These are phyloP conservation scores for Ornithoptera alexandrae DNA, from an alignment of 2,888 invertebrate species.

Conservation along the genomic window DNA sequence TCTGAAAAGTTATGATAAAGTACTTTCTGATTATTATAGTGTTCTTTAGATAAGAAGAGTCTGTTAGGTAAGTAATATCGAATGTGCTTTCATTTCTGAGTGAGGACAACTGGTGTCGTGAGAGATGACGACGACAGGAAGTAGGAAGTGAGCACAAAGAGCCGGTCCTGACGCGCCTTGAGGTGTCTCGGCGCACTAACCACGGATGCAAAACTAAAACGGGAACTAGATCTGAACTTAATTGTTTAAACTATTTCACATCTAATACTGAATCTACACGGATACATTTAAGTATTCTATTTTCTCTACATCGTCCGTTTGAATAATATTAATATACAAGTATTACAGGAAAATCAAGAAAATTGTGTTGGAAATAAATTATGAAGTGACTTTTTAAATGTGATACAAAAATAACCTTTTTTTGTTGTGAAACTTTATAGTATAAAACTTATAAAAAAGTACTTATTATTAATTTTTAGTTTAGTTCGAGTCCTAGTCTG, in stretches of 20 bases:
- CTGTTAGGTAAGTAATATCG: conserved; percentile 41
- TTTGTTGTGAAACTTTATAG: too few relatives aligned
- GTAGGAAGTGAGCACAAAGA: conserved; percentile 60
- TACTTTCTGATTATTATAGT: not conserved
- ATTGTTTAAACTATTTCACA: not conserved
- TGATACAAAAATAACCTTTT: too few relatives aligned
- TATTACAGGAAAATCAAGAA: too few relatives aligned
- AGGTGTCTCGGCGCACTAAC: conserved; percentile 45
- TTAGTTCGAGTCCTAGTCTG: not conserved
- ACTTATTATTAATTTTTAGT: too few relatives aligned
- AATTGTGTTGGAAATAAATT: too few relatives aligned
- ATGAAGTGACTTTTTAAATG: too few relatives aligned
- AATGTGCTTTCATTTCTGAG: conserved; percentile 55
- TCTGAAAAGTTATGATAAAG: not conserved
- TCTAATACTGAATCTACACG: too few relatives aligned
- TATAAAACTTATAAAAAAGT: too few relatives aligned
- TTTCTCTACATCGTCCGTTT: too few relatives aligned
- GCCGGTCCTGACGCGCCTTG: conserved; percentile 47
- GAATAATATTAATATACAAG: too few relatives aligned
- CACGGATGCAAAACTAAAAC: conserved; percentile 28
- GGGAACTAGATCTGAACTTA: conserved; percentile 9
- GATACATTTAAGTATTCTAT: too few relatives aligned
- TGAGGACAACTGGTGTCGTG: conserved; percentile 45
- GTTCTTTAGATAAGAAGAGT: not conserved
- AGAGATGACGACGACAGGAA: conserved; percentile 45